Evolutionary conservation across 1,140 invertebrate genomes (phyloP).

Genomic region (Contarinia nasturtii): DNA sequence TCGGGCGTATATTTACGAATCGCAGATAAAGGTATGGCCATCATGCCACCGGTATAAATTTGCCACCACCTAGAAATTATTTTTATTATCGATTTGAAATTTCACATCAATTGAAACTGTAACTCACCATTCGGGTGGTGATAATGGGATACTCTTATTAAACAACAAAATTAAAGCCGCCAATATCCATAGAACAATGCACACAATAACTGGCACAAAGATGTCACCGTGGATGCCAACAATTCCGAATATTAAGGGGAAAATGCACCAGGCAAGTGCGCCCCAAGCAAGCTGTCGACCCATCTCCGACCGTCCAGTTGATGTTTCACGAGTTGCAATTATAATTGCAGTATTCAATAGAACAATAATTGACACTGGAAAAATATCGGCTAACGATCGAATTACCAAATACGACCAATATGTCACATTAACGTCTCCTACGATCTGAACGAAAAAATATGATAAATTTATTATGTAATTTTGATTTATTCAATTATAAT

Average conservation of each 20-base stretch:
- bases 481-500: background rate
- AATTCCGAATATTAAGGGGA: background rate
- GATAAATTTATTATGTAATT: background rate
- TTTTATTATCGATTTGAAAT: too few relatives aligned
- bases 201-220: background rate
- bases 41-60: constrained; percentile 29
- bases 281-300: constrained; percentile 62
- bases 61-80: too few relatives aligned
- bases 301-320: constrained; percentile 55
- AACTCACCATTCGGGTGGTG: constrained; percentile 58
- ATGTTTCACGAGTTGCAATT: constrained; percentile 58
- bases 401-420: constrained; percentile 52
- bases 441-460: constrained; percentile 8
- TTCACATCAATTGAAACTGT: too few relatives aligned
- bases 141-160: constrained; percentile 43
- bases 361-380: constrained; percentile 46
- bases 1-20: constrained; percentile 51
- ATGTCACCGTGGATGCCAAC: background rate
- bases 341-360: constrained; percentile 56
- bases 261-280: constrained; percentile 36
- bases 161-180: constrained; percentile 1
- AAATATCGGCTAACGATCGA: constrained; percentile 54
- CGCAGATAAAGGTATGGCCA: constrained; percentile 50
- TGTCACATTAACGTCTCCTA: constrained; percentile 38
- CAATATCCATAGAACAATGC: background rate